Percentiles rank a stretch among this genome's conserved stretches.
phyloP scores from a whole-genome alignment of 35 echinoderm and acorn worm genomes.

The Ptychodera flava region DNA sequence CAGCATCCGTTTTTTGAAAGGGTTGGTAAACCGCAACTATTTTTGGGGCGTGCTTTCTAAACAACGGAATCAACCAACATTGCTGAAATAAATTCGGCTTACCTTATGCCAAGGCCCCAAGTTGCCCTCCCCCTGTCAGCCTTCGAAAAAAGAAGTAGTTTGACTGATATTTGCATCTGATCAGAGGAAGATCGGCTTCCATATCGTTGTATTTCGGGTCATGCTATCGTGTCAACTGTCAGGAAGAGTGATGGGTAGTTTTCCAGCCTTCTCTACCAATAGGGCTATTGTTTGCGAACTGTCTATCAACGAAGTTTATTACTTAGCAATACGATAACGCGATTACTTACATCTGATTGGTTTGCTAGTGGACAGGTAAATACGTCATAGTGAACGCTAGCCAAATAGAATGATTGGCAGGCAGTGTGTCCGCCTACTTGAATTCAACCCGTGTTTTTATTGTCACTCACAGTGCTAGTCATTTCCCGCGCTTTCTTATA shows the following conservation, averaged over 20 bases:
- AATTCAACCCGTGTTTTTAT: neutral
- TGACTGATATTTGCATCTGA: neutral
- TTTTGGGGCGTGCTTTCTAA: neutral
- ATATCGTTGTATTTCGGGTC: neutral
- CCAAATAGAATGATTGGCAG: neutral
- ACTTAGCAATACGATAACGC: neutral
- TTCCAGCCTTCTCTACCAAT: neutral
- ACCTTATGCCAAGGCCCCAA: neutral
- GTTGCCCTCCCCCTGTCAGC: neutral
- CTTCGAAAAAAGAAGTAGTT: neutral
- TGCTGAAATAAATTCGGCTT: neutral
- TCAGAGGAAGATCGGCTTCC: neutral
- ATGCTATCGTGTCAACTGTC: neutral
- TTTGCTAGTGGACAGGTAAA: neutral
- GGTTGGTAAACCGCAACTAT: neutral
- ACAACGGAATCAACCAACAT: neutral
- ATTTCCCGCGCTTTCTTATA: neutral
- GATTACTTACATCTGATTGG: neutral
- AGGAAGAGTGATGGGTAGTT: neutral
- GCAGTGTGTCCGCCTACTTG: neutral
- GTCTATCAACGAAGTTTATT: neutral
- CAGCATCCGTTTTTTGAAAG: neutral
- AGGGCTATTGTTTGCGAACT: neutral
- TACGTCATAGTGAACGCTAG: neutral
- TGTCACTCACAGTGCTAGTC: neutral